These are phyloP conservation scores for Charadrius vociferus DNA, from an alignment of 2,113 vertebrate species.

Conservation along the genomic window DNA sequence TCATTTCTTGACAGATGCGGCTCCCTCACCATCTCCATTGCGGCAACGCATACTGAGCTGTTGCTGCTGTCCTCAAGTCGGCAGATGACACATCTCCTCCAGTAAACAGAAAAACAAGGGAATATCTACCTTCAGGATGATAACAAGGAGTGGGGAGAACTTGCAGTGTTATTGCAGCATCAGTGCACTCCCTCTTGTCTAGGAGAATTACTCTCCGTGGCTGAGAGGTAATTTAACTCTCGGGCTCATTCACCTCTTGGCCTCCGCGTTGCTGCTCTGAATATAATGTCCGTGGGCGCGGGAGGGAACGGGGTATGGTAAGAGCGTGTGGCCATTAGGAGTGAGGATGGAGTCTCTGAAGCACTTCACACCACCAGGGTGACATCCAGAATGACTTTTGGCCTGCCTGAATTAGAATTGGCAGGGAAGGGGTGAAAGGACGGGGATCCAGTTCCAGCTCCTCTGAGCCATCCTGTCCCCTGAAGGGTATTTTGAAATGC, in stretches of 20 bases:
- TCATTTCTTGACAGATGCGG: not conserved
- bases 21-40: not conserved
- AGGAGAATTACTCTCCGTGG: constrained; percentile 22
- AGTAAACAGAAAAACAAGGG: not conserved
- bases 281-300: not conserved
- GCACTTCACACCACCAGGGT: not conserved
- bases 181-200: constrained; percentile 25
- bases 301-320: not conserved
- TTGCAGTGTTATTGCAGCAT: not conserved
- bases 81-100: not conserved
- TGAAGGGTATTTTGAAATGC: constrained; percentile 1
- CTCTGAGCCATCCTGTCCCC: not conserved
- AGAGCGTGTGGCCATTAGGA: not conserved
- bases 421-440: not conserved
- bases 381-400: constrained; percentile 1
- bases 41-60: not conserved
- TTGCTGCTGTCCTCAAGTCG: not conserved
- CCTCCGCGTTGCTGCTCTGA: constrained; percentile 17
- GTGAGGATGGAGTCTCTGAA: not conserved
- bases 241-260: constrained; percentile 37
- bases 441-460: not conserved
- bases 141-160: not conserved
- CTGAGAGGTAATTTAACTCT: constrained; percentile 62
- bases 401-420: not conserved
- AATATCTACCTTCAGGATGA: not conserved